Conservation (phyloP, 2,113 vertebrate genomes). For the Solea solea region DNA sequence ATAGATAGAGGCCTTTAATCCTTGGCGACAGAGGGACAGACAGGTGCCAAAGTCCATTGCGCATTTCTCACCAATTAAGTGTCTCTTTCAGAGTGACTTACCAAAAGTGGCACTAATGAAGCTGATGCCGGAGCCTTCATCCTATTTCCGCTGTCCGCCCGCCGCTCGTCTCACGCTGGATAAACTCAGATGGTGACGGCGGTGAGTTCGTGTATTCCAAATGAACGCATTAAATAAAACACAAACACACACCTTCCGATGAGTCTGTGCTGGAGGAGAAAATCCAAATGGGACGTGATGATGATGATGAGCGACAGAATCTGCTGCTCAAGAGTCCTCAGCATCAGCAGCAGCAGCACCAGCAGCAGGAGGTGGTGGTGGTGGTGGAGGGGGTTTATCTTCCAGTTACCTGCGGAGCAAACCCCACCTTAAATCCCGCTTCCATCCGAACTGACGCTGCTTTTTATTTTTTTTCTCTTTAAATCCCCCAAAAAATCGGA, state of each 20-base stretch:
- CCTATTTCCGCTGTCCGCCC: conserved; percentile 47
- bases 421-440: conserved; percentile 72
- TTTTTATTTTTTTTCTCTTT: not conserved
- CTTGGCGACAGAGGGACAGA: not conserved
- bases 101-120: conserved; percentile 64
- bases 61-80: conserved; percentile 33
- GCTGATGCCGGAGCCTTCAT: conserved; percentile 41
- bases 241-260: not conserved
- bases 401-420: conserved; percentile 66
- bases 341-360: not conserved
- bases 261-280: conserved; percentile 12
- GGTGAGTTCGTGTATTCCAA: conserved; percentile 62
- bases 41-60: conserved; percentile 38
- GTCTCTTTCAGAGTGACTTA: conserved; percentile 65
- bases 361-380: not conserved
- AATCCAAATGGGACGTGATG: conserved; percentile 51
- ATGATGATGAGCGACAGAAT: conserved; percentile 34
- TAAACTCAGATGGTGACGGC: conserved; percentile 13
- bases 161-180: conserved; percentile 17
- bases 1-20: conserved; percentile 22
- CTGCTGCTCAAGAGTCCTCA: conserved; percentile 61
- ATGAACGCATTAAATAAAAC: conserved; percentile 7
- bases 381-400: conserved; percentile 6
- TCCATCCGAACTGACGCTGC: conserved; percentile 40
- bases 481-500: conserved; percentile 5